Percentiles rank a stretch among this genome's conserved stretches.
phyloP scores from a whole-genome alignment of 2,113 vertebrate genomes.

The Cyphomyrus discorhynchus region DNA sequence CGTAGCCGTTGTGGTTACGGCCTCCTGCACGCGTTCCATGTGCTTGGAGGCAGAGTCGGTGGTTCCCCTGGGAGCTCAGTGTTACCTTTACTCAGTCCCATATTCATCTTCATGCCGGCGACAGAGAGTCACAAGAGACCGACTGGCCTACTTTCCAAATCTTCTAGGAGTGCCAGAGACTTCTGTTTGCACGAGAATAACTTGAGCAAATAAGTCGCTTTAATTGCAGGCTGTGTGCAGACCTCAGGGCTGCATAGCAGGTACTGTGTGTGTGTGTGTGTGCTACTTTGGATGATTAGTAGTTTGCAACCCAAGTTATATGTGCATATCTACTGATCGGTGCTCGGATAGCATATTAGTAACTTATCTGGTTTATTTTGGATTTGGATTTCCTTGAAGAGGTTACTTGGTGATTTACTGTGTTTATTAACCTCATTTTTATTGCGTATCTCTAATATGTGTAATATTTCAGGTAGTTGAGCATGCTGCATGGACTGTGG shows the following conservation, averaged over 20 bases:
- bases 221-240: conserved; percentile 49
- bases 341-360: background rate
- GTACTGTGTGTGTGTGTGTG: background rate
- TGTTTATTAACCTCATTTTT: background rate
- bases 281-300: background rate
- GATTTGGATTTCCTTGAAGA: background rate
- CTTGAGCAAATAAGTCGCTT: conserved; percentile 54
- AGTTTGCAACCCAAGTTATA: background rate
- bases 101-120: conserved; percentile 58
- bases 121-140: conserved; percentile 64
- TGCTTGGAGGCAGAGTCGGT: background rate
- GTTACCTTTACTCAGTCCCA: conserved; percentile 50
- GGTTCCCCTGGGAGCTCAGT: background rate
- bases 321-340: background rate
- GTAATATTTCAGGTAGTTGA: background rate
- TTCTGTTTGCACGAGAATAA: conserved; percentile 52
- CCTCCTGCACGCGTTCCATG: background rate
- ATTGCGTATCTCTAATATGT: background rate
- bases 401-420: background rate
- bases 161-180: conserved; percentile 56
- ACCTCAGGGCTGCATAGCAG: conserved; percentile 50
- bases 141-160: conserved; percentile 64
- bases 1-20: background rate
- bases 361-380: background rate
- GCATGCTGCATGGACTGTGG: background rate